Evolutionary conservation across 2,113 vertebrate genomes (phyloP), one percentile per base, ranked within the genome.

Genomic region (Phaethornis superciliosus): DNA sequence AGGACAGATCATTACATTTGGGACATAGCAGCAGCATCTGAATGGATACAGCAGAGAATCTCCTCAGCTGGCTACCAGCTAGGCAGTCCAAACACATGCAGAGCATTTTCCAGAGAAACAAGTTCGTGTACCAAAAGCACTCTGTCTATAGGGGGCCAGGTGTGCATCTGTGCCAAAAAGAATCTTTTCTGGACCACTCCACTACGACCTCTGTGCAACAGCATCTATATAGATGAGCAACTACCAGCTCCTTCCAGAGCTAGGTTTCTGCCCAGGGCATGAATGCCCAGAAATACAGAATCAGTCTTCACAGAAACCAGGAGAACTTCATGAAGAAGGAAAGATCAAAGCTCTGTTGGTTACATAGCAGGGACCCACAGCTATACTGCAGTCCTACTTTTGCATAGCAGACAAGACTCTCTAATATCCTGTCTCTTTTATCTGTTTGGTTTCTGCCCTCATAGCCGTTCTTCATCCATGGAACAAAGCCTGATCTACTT

Each of bases 401-500:
- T 68, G 42, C 82, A 86, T 0, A 83, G 52, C 59, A 90, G 60
- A 49, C 63, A 67, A 83, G 42, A 32, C 22, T 67, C 19, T 71
- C 49, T 70, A 88, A 74, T 51, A 67, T 13, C 44, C 35, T 71
- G 30, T 22, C 59, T 69, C 82, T 77, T 64, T 70, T 32, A 62
- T 79, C 24, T 46, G 23, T 83, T 86, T 68, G 30, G 76, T 92
- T 78, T 89, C 28, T 85, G 42, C 46, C 85, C 10, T 80, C n/a
- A 7, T n/a, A 33, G 77, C 32, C 78, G 22, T 49, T 92, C 68
- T 70, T 87, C 60, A 37, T 54, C 62, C 59, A 76, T 8, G 26
- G 60, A 93, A 77, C 46, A 94, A 95, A 91, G 79, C 46, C 68
- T 88, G 51, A 55, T 91, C 89, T 82, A 91, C 37, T 86, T 82